Conservation (phyloP, 1,140 invertebrate species). For the Drosophila trapezifrons region DNA sequence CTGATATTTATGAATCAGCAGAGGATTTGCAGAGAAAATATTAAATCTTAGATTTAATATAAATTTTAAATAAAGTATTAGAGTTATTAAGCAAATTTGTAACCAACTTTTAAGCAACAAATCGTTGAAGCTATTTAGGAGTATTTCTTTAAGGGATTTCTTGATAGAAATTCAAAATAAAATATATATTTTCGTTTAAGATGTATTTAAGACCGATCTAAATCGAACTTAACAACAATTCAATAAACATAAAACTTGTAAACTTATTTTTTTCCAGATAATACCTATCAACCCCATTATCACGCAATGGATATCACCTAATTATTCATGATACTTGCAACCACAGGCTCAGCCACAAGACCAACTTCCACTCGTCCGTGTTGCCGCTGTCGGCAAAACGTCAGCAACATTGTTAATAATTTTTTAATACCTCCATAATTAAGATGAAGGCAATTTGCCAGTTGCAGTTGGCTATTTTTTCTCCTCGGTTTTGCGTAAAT, state of each 20-base stretch:
- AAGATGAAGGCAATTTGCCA: conserved; percentile 76
- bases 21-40: background rate
- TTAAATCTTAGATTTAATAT: background rate
- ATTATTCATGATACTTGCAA: conserved; percentile 34
- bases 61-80: too few relatives aligned
- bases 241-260: background rate
- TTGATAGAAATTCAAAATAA: too few relatives aligned
- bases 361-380: conserved; percentile 18
- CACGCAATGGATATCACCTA: conserved; percentile 25
- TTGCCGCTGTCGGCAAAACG: conserved; percentile 35
- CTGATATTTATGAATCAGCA: background rate
- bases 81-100: too few relatives aligned
- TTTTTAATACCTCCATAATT: conserved; percentile 78
- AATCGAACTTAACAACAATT: background rate
- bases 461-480: conserved; percentile 39
- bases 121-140: too few relatives aligned
- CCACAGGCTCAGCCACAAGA: conserved; percentile 14
- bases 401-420: conserved; percentile 70
- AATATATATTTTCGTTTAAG: background rate
- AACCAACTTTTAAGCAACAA: too few relatives aligned
- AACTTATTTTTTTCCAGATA: background rate
- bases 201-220: background rate
- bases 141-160: too few relatives aligned
- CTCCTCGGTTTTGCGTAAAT: conserved; percentile 57
- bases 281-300: conserved; percentile 19